These are phyloP conservation scores for Ammodytes dubius DNA, from an alignment of 2,113 vertebrate genomes.

Conservation along the genomic window DNA sequence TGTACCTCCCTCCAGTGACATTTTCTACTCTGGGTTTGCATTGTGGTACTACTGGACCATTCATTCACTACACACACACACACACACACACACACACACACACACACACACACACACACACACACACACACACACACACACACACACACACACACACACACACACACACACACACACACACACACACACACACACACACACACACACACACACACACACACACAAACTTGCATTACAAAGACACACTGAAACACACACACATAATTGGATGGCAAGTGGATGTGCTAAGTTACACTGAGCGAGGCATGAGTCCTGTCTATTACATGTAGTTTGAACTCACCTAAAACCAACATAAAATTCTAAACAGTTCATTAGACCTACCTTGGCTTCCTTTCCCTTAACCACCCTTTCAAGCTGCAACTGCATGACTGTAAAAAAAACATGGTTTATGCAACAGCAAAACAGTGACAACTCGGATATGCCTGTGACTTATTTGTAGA, in stretches of 20 bases:
- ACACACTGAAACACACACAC: not conserved
- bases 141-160: constrained; percentile 5
- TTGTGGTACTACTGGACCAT: constrained; percentile 23
- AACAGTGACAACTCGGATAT: not conserved
- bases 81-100: too few relatives aligned
- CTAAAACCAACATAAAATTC: not conserved
- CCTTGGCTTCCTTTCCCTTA: not conserved
- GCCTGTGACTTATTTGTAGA: not conserved
- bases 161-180: not conserved
- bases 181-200: not conserved
- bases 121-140: not conserved
- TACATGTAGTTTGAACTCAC: not conserved
- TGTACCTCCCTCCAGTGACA: constrained; percentile 40
- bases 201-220: not conserved
- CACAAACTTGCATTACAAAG: too few relatives aligned
- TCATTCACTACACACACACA: too few relatives aligned
- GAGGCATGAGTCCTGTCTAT: constrained; percentile 3
- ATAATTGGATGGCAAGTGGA: not conserved
- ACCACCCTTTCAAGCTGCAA: not conserved
- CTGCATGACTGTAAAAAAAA: not conserved
- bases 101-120: too few relatives aligned
- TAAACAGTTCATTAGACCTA: not conserved
- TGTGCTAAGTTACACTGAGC: not conserved
- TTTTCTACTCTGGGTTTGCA: constrained; percentile 38
- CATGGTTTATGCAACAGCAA: too few relatives aligned